Evolutionary conservation across 2,888 invertebrate species (phyloP).

Genomic region (Trissolcus brochymenae): DNA sequence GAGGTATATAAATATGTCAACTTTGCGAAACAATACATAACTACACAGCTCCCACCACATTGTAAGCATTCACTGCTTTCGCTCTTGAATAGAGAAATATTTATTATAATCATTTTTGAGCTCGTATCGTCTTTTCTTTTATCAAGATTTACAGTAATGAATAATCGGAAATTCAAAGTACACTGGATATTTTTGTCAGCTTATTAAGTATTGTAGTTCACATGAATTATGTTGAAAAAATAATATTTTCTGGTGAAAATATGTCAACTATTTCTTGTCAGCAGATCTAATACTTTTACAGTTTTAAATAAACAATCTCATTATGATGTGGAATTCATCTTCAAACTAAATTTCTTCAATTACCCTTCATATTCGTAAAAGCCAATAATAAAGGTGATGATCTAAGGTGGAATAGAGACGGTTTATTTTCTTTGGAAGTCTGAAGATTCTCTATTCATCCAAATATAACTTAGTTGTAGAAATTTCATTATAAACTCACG

Average conservation of each 20-base stretch:
- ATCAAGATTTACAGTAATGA: conserved; percentile 23
- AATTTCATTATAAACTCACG: too few species aligned
- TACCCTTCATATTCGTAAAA: conserved; percentile 25
- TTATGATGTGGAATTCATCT: conserved; percentile 40
- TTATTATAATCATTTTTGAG: conserved; percentile 27
- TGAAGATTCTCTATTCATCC: conserved; percentile 39
- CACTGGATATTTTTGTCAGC: too few species aligned
- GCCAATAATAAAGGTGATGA: conserved; percentile 46
- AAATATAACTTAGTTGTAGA: too few species aligned
- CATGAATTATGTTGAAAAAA: too few species aligned
- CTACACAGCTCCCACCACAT: conserved; percentile 14
- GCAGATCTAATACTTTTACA: neutral
- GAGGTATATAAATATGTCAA: conserved; percentile 48
- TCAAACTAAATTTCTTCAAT: conserved; percentile 17
- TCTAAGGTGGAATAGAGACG: conserved; percentile 40
- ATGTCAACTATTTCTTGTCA: neutral
- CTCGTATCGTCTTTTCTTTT: conserved; percentile 18
- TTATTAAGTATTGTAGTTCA: too few species aligned
- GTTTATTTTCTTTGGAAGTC: conserved; percentile 45
- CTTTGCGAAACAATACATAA: conserved; percentile 38
- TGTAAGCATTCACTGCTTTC: conserved; percentile 22
- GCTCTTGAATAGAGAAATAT: conserved; percentile 35
- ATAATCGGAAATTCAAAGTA: conserved; percentile 4
- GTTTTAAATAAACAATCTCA: conserved; percentile 7
- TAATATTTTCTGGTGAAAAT: too few species aligned